A percentile compares a stretch with the other conserved stretches of the same genome.
phyloP scores from a whole-genome alignment of 1,140 invertebrate genomes.

The Yoshiicerus persimilis region DNA sequence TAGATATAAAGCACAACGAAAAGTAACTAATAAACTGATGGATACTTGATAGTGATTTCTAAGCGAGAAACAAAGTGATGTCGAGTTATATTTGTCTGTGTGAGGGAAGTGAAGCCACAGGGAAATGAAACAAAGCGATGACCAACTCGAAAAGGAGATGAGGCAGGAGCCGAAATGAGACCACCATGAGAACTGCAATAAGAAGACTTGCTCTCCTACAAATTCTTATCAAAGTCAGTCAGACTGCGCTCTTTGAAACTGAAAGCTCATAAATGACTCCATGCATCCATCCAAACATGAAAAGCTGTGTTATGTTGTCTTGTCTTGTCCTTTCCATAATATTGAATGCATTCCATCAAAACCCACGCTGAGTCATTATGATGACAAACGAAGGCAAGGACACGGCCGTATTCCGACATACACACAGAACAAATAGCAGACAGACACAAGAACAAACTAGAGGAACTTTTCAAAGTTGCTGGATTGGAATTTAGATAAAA shows the following conservation, averaged over 20 bases:
- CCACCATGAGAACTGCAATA: constrained; percentile 16
- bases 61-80: not conserved
- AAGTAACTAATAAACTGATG: not conserved
- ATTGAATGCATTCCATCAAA: constrained; percentile 1
- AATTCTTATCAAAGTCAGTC: constrained; percentile 28
- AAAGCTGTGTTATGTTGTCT: not conserved
- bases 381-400: constrained; percentile 27
- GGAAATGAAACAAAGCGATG: not conserved
- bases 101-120: not conserved
- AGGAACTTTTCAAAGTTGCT: not conserved
- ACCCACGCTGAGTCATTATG: constrained; percentile 15
- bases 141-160: not conserved
- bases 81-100: not conserved
- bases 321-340: not conserved
- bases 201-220: not conserved
- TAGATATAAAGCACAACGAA: no score
- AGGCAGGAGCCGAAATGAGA: not conserved
- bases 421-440: not conserved
- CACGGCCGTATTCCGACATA: not conserved
- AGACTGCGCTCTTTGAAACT: constrained; percentile 2
- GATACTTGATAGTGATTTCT: not conserved
- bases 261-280: constrained; percentile 31
- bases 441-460: not conserved
- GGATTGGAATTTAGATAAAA: not conserved
- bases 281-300: not conserved